Evolutionary conservation across 2,888 invertebrate species (phyloP), one percentile per base, ranked within the genome.

Genomic region (Melipona bicolor): DNA sequence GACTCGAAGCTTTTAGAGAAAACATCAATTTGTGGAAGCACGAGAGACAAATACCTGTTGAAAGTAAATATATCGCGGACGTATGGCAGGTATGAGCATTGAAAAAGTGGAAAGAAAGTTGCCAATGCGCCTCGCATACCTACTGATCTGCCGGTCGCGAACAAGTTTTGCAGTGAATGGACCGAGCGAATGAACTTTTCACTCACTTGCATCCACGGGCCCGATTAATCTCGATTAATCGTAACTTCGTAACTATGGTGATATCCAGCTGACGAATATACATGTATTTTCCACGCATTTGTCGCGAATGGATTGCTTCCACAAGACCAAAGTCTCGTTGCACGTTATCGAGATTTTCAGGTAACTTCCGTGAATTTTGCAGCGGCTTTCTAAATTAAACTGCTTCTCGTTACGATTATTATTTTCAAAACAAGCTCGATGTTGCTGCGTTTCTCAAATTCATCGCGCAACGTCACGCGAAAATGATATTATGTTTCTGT

Each of bases 61-160:
- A 88, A 88, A 88, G 87, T 88, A 88, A 88, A 88, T 79, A 88
- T 86, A 88, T 79, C 77, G 68, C 64, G 75, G 52, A 77, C 83
- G 67, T 62, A 78, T 56, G 52, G 49, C 32, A 64, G 43, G 77
- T 64, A 81, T 65, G 81, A 79, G 76, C 70, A 74, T 78, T 85
- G 75, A 87, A 87, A 88, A 89, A 89, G 89, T 88, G 85, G 88
- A 89, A 89, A 89, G 88, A 89, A 89, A 89, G 89, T 89, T 89
- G 84, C 81, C 90, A 83, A 89, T 88, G 80, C 81, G 79, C 83
- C 85, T 88, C 89, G 84, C 87, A 84, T 88, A 86, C 79, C 85
- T 77, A 71, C 87, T 68, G 85, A 86, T 79, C 79, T 79, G 86
- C 71, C 84, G 80, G 67, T 88, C 68, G 71, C 79, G 79, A 88